Evolutionary conservation across 1,140 invertebrate species (phyloP).

Genomic region (Drosophila obscura): DNA sequence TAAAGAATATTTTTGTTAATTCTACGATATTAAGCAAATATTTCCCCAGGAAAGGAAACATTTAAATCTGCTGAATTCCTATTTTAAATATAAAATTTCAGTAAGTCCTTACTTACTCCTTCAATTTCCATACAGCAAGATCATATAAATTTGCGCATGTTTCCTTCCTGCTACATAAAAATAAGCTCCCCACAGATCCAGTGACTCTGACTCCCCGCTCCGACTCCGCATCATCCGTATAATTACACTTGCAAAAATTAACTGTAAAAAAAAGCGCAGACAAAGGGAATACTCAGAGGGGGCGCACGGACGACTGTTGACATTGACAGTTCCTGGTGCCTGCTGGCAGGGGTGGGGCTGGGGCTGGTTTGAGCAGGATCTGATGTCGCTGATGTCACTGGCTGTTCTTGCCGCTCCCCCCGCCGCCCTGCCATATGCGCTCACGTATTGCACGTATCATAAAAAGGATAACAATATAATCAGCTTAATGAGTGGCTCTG

Average conservation of each 20-base stretch:
- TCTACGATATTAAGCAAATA: too few species aligned
- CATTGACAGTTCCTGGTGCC: slow-evolving; percentile 2
- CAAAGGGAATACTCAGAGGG: slow-evolving; percentile 14
- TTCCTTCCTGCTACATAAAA: slow-evolving; percentile 64
- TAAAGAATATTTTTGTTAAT: too few species aligned
- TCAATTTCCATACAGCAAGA: slow-evolving; percentile 27
- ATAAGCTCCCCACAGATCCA: slow-evolving; percentile 53
- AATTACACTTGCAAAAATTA: slow-evolving; percentile 77
- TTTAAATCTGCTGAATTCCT: too few species aligned
- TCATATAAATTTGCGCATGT: slow-evolving; percentile 40
- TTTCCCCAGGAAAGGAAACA: too few species aligned
- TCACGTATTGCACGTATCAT: slow-evolving; percentile 83
- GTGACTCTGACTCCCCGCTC: slow-evolving; percentile 21
- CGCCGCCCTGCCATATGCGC: slow-evolving; percentile 68
- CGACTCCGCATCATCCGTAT: slow-evolving; percentile 43
- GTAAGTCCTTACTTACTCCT: too few species aligned
- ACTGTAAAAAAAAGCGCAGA: slow-evolving; percentile 47
- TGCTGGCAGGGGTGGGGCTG: background rate
- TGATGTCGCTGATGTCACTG: slow-evolving; percentile 41
- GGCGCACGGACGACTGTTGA: slow-evolving; percentile 18
- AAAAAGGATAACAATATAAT: slow-evolving; percentile 84
- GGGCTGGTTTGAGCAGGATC: background rate
- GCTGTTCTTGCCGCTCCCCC: slow-evolving; percentile 35
- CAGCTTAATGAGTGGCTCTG: slow-evolving; percentile 82
- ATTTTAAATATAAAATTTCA: background rate